These are phyloP conservation scores for Drosophila chauvacae DNA, from an alignment of 1,140 invertebrate species.

Conservation along the genomic window DNA sequence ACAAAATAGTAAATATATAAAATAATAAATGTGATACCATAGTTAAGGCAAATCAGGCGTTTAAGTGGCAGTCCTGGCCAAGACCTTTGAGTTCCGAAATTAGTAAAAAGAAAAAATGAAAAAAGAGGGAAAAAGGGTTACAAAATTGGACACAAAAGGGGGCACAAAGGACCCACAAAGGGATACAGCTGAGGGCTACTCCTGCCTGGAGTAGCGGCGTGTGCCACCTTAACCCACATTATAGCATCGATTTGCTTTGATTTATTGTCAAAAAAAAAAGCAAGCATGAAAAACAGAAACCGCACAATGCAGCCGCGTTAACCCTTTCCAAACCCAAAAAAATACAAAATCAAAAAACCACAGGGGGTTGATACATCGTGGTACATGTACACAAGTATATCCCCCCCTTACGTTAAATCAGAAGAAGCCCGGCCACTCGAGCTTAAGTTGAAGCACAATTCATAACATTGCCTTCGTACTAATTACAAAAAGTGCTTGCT, in stretches of 20 bases:
- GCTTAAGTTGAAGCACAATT: conserved; percentile 73
- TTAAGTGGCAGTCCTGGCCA: conserved; percentile 53
- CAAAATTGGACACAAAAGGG: background rate
- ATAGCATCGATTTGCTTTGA: conserved; percentile 82
- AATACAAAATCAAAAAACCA: too few species aligned
- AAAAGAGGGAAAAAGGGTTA: background rate
- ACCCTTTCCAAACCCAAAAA: conserved; percentile 17
- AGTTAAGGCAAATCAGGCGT: conserved; percentile 30
- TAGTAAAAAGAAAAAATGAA: background rate
- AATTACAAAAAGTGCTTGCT: conserved; percentile 75
- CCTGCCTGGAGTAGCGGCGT: conserved; percentile 4
- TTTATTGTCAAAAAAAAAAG: conserved; percentile 66
- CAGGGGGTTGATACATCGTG: conserved; percentile 20
- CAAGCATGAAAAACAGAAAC: conserved; percentile 11
- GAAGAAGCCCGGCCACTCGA: conserved; percentile 58
- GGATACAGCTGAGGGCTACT: conserved; percentile 7
- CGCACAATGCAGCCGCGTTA: conserved; percentile 61
- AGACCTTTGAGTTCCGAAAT: conserved; percentile 19
- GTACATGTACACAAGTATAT: background rate
- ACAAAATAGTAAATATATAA: too few species aligned
- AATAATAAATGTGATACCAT: background rate
- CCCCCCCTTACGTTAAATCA: background rate
- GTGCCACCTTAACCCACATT: conserved; percentile 16
- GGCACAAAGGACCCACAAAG: background rate
- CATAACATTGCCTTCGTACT: conserved; percentile 79